Base-by-base conservation (phyloP, 2,888 invertebrate genomes). In the Himalopsyche anomala region DNA sequence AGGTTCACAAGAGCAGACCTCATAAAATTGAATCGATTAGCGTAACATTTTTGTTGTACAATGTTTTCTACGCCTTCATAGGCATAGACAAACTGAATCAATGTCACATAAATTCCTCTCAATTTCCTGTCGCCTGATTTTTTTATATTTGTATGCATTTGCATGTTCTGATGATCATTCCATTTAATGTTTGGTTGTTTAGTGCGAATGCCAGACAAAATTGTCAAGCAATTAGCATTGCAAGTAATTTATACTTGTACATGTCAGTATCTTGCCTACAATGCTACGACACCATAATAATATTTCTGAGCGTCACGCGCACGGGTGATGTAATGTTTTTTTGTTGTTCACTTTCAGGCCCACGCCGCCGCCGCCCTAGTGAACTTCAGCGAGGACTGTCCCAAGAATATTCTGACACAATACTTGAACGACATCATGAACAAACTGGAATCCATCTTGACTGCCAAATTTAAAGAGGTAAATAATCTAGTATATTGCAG, bases 361-460 rank as follows among this genome's bases (percentile, higher is more conserved):
- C 96, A 96, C 89, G 95, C 95, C 89, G 97, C 99, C 80, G 99
- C 99, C 83, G 99, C 99, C 81, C 94, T 99, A 89, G 99, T 99
- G 1, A 99, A 99, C 93, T 99, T 99, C 93, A 98, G 98, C 90
- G 99, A 99, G 93, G 99, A 99, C 92, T 99, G 99, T 91, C 99
- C 99, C 0, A 99, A 99, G 91, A 95, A 95, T 89, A 98, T 99
- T 89, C 93, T 99, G 88, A 96, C 96, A 12, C 96, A 95, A 89
- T 99, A 99, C 91, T 94, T 99, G 88, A 97, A 98, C 90, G 95
- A 95, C 38, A 96, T 99, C 89, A 98, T 99, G 96, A 94, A 93
- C 85, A 98, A 98, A 92, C 94, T 99, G 87, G 98, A 98, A 92
- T 94, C 94, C 0, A 97, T 99, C 89, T 94, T 99, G 74, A 97